Evolutionary conservation across 2,797 vertebrate genomes (phyloP), one percentile per base, ranked within the genome.

Genomic region (Periophthalmus magnuspinnatus): DNA sequence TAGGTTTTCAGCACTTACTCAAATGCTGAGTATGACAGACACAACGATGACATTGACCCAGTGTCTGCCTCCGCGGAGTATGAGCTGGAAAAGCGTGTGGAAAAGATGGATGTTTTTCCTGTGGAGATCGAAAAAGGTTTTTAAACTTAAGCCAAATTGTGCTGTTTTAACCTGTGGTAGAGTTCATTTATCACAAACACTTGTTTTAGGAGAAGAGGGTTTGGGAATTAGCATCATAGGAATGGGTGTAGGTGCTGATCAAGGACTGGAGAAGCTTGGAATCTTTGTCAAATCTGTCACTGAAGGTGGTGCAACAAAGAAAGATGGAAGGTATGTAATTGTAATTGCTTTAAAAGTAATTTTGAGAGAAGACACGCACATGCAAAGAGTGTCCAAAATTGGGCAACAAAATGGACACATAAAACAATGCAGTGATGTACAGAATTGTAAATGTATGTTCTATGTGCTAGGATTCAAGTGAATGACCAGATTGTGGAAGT

Each of bases 401-500:
- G 13, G 41, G 13, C 13, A 45, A 14, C 14, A 45, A 45, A 45
- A 45, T 45, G 13, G 0, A 45, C 3, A 41, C 3, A 9, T 38
- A 13, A 41, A 10, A 38, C 9, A 38, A 8, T 36, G 11, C 10
- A 41, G 28, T 28, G 10, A 11, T 41, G 38, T 45, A 45, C 13
- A 45, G 41, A 45, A 45, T 64, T 52, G 5, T 52, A 52, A 52
- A 33, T 32, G 2, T 56, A 19, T 72, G 38, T 75, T 34, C 1
- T 68, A 7, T 60, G n/a, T 74, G 28, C 66, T 72, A 97, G 96
- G 84, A 96, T 97, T 87, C 84, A 88, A 75, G 94, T 97, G 57
- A 97, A 97, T 74, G 96, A 97, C 89, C 96, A 97, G 90, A 97
- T 97, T 67, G 94, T 97, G 85, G 95, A 97, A 72, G 96, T 97